Evolutionary conservation across 2,797 vertebrate genomes (phyloP), one percentile per base, ranked within the genome.

Genomic region (Capromys pilorides): DNA sequence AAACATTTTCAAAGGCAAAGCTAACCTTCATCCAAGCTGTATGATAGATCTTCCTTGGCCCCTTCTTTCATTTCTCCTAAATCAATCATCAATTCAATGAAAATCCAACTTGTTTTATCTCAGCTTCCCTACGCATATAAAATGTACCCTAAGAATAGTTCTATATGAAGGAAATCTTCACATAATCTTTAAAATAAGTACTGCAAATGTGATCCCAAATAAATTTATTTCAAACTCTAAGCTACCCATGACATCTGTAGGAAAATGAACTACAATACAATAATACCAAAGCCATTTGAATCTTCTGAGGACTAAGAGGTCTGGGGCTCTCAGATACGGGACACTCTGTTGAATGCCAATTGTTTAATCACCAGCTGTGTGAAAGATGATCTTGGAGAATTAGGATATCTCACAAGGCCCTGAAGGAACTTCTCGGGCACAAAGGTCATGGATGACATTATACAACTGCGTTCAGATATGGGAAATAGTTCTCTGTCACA

Each of bases 131-230:
- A n/a, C 64, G 33, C 36, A 36, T 62, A 92, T 31, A 94, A 90
- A 95, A 78, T 51, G 59, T 13, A 33, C 39, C 41, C 51, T 90
- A 91, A 91, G 36, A 85, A 93, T 88, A 95, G 71, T 69, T 77
- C 77, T 75, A 83, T 41, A 5, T 77, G 24, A 95, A 92, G 64
- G 31, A 90, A 93, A 90, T 91, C 13, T 45, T 64, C 9, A 26
- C 61, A 51, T 75, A 80, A 95, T 93, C 79, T 94, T 83, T 31
- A 94, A 96, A 96, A 94, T 79, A 96, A 93, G 31, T 93, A 19
- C 18, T 83, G 45, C 91, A 69, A 71, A 96, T 75, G 59, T 85
- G 87, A 95, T 24, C 39, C 90, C 88, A 51, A 88, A 79, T 95
- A 83, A 85, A 82, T 93, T 90, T 88, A 92, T 93, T 92, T 97